phyloP scores from a whole-genome alignment of 2,888 invertebrate genomes.

The Lutraria lutraria region DNA sequence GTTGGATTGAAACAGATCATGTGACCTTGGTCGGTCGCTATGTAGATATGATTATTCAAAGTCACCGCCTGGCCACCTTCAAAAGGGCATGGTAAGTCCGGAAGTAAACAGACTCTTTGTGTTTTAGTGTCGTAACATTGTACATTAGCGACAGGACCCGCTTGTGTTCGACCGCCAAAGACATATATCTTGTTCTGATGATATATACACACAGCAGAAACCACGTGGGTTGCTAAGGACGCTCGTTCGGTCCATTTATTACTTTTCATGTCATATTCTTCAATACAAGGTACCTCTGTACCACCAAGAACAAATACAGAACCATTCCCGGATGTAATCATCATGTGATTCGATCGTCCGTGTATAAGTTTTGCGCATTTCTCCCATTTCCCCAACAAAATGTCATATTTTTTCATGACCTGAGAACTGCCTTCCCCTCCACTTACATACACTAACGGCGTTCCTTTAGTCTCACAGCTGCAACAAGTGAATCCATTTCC shows the following conservation, averaged over 20 bases:
- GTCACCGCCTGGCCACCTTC: conserved; percentile 58
- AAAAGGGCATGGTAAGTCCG: conserved; percentile 59
- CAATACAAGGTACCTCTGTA: conserved; percentile 55
- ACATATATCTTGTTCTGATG: conserved; percentile 57
- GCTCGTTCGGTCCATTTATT: conserved; percentile 61
- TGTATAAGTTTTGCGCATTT: conserved; percentile 60
- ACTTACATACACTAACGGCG: conserved; percentile 56
- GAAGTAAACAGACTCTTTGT: conserved; percentile 38
- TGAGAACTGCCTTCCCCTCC: conserved; percentile 48
- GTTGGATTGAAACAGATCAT: conserved; percentile 63
- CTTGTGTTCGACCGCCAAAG: conserved; percentile 62
- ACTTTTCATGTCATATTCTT: conserved; percentile 56
- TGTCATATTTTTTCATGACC: conserved; percentile 62
- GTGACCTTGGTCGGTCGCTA: conserved; percentile 68
- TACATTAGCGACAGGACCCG: conserved; percentile 56
- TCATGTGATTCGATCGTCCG: conserved; percentile 58
- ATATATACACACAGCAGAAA: conserved; percentile 43
- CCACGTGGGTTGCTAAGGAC: conserved; percentile 49
- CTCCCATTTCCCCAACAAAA: conserved; percentile 58
- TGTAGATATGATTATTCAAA: conserved; percentile 54
- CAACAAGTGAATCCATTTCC: conserved; percentile 60
- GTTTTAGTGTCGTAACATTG: conserved; percentile 55
- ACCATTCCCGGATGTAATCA: conserved; percentile 41
- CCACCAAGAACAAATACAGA: conserved; percentile 63
- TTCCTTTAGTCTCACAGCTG: conserved; percentile 55